Evolutionary conservation across 2,113 vertebrate species (phyloP).

Genomic region (Halichoerus grypus): DNA sequence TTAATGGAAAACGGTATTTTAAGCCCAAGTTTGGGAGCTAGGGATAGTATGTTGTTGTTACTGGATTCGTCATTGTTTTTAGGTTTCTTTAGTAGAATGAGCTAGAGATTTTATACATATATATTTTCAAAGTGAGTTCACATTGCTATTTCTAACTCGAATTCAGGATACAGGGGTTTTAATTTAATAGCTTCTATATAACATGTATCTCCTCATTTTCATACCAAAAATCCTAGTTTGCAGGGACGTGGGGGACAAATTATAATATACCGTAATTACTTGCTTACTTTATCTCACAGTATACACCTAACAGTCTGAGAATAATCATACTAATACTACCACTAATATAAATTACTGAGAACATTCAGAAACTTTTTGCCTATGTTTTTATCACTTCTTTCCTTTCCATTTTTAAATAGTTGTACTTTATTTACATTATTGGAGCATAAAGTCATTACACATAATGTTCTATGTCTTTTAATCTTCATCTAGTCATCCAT

Average conservation of each 20-base stretch:
- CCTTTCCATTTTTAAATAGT: background rate
- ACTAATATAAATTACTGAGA: background rate
- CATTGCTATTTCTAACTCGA: background rate
- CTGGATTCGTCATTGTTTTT: background rate
- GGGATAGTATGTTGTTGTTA: background rate
- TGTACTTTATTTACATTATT: background rate
- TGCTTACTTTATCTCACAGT: background rate
- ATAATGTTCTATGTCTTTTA: background rate
- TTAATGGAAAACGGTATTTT: background rate
- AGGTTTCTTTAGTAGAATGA: background rate
- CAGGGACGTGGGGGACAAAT: background rate
- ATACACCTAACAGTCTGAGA: background rate
- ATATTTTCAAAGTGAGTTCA: background rate
- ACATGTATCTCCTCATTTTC: background rate
- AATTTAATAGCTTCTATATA: background rate
- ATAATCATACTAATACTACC: background rate
- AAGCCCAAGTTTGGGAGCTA: background rate
- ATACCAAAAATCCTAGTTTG: conserved; percentile 3
- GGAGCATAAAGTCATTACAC: background rate
- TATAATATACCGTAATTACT: conserved; percentile 4
- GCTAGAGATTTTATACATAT: background rate
- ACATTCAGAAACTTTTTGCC: background rate
- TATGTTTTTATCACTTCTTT: background rate
- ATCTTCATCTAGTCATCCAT: background rate
- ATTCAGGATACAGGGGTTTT: background rate